A percentile compares a stretch with the other conserved stretches of the same genome.
Conservation (phyloP, 2,113 vertebrate genomes). For the Lutjanus erythropterus region DNA sequence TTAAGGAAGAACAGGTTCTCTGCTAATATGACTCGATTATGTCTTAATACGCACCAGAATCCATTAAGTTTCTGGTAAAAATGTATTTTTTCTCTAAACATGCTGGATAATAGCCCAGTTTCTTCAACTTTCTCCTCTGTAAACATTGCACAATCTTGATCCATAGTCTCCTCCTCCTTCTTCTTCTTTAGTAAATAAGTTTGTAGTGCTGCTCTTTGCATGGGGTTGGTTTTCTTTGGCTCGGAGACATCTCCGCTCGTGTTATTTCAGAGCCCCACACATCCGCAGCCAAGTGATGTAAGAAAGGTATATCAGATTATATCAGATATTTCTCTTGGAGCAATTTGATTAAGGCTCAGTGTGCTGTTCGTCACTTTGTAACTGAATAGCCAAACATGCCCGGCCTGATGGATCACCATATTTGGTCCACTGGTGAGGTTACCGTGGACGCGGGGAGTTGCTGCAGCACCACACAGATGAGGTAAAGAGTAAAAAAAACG, state of each 20-base stretch:
- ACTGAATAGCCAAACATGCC: slow-evolving; percentile 61
- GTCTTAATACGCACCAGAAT: slow-evolving; percentile 30
- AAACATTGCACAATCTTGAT: slow-evolving; percentile 65
- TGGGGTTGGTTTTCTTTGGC: slow-evolving; percentile 58
- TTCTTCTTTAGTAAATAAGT: slow-evolving; percentile 53
- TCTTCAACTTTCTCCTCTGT: slow-evolving; percentile 34
- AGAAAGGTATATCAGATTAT: slow-evolving; percentile 71
- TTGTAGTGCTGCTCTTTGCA: slow-evolving; percentile 35
- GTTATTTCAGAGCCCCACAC: slow-evolving; percentile 60
- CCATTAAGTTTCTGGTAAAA: slow-evolving; percentile 11
- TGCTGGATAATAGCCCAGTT: slow-evolving; percentile 25
- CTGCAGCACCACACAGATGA: slow-evolving; percentile 34
- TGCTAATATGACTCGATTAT: slow-evolving; percentile 18
- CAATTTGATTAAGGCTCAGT: slow-evolving; percentile 57
- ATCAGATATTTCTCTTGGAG: slow-evolving; percentile 71
- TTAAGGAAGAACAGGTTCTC: background rate
- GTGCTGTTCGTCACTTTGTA: slow-evolving; percentile 60
- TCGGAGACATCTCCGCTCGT: slow-evolving; percentile 17
- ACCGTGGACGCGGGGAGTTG: slow-evolving; percentile 49
- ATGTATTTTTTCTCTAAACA: slow-evolving; percentile 30
- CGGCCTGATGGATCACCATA: slow-evolving; percentile 59
- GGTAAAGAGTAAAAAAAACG: slow-evolving; percentile 12
- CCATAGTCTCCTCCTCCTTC: slow-evolving; percentile 25
- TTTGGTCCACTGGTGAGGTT: slow-evolving; percentile 66
- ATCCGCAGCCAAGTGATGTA: slow-evolving; percentile 60